A percentile compares a stretch with the other conserved stretches of the same genome.
Evolutionary conservation across 2,797 vertebrate species (phyloP).

Genomic region (Ptychadena robeensis): DNA sequence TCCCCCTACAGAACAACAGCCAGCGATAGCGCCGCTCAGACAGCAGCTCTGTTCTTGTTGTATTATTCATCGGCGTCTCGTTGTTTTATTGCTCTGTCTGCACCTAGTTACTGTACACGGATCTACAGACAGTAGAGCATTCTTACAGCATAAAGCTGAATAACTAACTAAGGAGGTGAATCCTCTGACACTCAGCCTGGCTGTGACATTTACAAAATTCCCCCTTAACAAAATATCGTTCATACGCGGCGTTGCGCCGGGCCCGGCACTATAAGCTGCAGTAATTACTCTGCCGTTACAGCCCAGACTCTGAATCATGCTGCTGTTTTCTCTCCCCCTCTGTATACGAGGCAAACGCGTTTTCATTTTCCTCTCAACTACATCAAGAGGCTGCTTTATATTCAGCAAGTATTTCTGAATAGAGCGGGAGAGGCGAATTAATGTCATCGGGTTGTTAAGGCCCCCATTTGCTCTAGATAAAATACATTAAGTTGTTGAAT

Average conservation of each 20-base stretch:
- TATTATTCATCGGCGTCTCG: constrained; percentile 19
- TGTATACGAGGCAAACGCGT: constrained; percentile 1
- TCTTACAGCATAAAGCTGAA: not conserved
- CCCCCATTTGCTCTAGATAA: constrained; percentile 3
- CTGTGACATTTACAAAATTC: constrained; percentile 21
- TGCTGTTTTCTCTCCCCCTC: not conserved
- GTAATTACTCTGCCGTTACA: constrained; percentile 32
- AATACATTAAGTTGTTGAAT: not conserved
- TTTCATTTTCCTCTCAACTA: constrained; percentile 14
- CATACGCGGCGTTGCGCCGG: not conserved
- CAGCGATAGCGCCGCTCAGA: not conserved
- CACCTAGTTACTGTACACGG: not conserved
- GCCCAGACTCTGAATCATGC: constrained; percentile 6
- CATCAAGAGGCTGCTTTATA: constrained; percentile 33
- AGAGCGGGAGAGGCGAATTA: not conserved
- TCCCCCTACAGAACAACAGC: not conserved
- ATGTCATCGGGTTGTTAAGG: constrained; percentile 6
- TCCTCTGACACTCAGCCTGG: constrained; percentile 9
- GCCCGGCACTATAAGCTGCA: not conserved
- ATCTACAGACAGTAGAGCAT: not conserved
- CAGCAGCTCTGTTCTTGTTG: constrained; percentile 15
- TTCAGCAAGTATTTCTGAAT: not conserved
- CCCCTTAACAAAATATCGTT: constrained; percentile 19
- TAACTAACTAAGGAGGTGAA: constrained; percentile 30
- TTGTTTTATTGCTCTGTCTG: constrained; percentile 10